phyloP scores from a whole-genome alignment of 2,113 vertebrate species.

The Opisthocomus hoazin region DNA sequence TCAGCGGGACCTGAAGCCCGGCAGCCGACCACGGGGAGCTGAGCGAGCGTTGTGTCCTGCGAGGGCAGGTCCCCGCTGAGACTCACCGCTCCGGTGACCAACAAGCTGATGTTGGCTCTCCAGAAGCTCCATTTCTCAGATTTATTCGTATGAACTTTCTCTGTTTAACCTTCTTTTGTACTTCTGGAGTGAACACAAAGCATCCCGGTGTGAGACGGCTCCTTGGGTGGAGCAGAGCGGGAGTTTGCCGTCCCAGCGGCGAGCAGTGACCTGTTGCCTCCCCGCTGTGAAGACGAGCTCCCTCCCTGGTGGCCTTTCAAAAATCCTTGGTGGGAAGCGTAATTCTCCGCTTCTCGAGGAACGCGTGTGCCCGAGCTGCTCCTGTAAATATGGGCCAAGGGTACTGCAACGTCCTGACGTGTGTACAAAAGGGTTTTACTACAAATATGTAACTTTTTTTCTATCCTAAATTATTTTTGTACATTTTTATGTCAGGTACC shows the following conservation, averaged over 20 bases:
- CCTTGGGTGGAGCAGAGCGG: neutral
- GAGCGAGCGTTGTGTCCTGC: neutral
- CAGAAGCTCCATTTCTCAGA: neutral
- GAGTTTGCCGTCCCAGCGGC: neutral
- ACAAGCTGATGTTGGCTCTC: no score
- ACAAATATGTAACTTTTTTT: neutral
- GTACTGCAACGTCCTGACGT: neutral
- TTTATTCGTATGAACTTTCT: neutral
- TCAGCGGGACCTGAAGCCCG: neutral
- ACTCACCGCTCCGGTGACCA: accelerated
- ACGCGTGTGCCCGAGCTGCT: accelerated
- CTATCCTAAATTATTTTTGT: constrained; percentile 59
- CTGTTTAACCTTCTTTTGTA: neutral
- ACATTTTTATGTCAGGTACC: neutral
- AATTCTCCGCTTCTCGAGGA: neutral
- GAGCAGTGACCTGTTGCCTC: neutral
- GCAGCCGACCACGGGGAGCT: neutral
- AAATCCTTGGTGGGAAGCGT: accelerated
- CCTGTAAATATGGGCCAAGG: neutral
- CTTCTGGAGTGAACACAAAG: neutral
- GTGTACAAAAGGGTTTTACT: neutral
- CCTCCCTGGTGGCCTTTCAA: neutral
- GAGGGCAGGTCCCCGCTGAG: neutral
- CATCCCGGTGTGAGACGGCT: neutral
- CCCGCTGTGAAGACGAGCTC: no score